A percentile compares a stretch with the other conserved stretches of the same genome.
Conservation (phyloP, 2,888 invertebrate species). For the Cerastoderma edule region DNA sequence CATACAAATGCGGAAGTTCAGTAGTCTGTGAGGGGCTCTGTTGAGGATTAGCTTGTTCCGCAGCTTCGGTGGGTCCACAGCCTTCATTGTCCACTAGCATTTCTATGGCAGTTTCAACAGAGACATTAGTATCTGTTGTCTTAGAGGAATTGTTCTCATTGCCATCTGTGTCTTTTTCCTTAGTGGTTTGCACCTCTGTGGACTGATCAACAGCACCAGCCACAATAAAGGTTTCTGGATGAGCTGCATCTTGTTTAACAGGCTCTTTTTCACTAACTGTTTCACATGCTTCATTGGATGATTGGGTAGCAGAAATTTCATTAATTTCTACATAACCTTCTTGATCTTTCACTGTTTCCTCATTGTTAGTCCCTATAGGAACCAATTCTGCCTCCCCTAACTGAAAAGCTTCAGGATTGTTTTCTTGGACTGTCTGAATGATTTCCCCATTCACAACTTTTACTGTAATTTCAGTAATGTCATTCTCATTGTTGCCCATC, state of each 20-base stretch:
- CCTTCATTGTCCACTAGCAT: constrained; percentile 10
- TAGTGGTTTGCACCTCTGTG: background rate
- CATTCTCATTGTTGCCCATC: constrained; percentile 41
- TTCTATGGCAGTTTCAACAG: constrained; percentile 15
- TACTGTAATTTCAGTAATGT: constrained; percentile 51
- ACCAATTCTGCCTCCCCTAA: constrained; percentile 6
- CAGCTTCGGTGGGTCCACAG: background rate
- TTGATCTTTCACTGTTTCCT: background rate
- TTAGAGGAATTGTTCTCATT: background rate
- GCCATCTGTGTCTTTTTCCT: background rate
- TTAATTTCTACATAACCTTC: constrained; percentile 1
- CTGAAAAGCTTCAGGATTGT: constrained; percentile 2
- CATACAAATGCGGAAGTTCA: constrained; percentile 24
- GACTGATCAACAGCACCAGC: constrained; percentile 13
- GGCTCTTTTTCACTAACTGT: constrained; percentile 3
- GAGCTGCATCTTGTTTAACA: background rate
- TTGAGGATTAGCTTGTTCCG: background rate
- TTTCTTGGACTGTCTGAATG: background rate
- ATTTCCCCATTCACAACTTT: constrained; percentile 33
- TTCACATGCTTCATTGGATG: constrained; percentile 2
- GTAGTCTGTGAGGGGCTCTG: too few relatives aligned
- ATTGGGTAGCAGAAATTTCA: constrained; percentile 8
- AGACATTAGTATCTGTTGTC: background rate
- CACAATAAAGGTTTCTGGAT: constrained; percentile 21
- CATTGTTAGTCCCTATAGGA: background rate